These are phyloP conservation scores for Pelvicachromis taeniatus DNA, from an alignment of 2,113 vertebrate genomes.

Conservation along the genomic window DNA sequence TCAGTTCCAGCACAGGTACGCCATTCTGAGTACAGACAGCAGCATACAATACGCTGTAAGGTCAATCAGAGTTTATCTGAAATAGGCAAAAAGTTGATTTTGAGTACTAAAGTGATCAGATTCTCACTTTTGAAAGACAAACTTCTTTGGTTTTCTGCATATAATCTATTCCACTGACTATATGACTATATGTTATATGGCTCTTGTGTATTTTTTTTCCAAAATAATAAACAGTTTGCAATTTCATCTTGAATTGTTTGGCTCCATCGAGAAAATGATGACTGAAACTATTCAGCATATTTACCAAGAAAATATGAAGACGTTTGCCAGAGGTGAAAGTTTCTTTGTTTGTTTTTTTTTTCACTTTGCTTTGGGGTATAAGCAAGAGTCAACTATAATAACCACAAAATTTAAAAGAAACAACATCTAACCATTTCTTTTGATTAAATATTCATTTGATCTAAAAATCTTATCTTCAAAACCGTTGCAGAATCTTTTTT, in stretches of 20 bases:
- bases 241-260: slow-evolving; percentile 48
- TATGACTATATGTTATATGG: too few species aligned
- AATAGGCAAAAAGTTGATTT: background rate
- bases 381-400: slow-evolving; percentile 21
- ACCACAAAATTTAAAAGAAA: slow-evolving; percentile 6
- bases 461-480: background rate
- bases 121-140: background rate
- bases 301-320: slow-evolving; percentile 27
- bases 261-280: slow-evolving; percentile 13
- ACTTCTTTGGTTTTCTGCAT: background rate
- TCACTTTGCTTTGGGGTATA: background rate
- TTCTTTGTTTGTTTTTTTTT: background rate
- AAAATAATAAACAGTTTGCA: slow-evolving; percentile 31
- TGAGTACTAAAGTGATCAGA: background rate
- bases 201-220: slow-evolving; percentile 30
- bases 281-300: slow-evolving; percentile 31
- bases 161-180: background rate
- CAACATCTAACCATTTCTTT: background rate
- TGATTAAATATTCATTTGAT: slow-evolving; percentile 31
- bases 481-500: background rate
- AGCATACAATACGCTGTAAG: background rate
- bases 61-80: background rate
- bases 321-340: background rate
- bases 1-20: slow-evolving; percentile 97
- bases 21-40: background rate